These are phyloP conservation scores for Esperia sulphurella DNA, from an alignment of 2,888 invertebrate genomes.

Conservation along the genomic window DNA sequence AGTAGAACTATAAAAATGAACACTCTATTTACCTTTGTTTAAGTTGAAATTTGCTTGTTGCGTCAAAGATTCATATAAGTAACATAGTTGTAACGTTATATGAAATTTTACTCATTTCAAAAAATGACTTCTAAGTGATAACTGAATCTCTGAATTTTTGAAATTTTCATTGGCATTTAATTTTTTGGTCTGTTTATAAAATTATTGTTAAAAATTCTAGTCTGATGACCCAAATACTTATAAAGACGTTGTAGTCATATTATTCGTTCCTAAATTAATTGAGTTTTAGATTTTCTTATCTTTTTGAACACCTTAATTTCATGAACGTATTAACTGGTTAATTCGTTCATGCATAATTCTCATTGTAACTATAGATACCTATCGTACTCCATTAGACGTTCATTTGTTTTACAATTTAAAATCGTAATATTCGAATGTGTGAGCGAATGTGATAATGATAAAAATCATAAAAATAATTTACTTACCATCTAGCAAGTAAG, in stretches of 20 bases:
- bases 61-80: constrained; percentile 52
- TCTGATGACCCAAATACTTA: constrained; percentile 68
- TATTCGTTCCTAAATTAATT: constrained; percentile 63
- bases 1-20: constrained; percentile 65
- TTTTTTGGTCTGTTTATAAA: constrained; percentile 39
- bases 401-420: constrained; percentile 36
- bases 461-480: constrained; percentile 40
- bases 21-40: constrained; percentile 74
- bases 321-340: no score
- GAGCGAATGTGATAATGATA: constrained; percentile 61
- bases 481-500: constrained; percentile 59
- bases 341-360: no score
- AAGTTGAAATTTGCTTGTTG: constrained; percentile 72
- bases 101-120: constrained; percentile 37
- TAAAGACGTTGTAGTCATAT: constrained; percentile 49
- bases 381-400: constrained; percentile 49
- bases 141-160: constrained; percentile 45
- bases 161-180: constrained; percentile 44
- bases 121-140: constrained; percentile 21
- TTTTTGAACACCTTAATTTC: constrained; percentile 33
- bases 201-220: constrained; percentile 61
- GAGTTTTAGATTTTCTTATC: constrained; percentile 40
- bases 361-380: constrained; percentile 45
- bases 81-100: constrained; percentile 55
- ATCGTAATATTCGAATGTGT: constrained; percentile 48